Evolutionary conservation across 2,888 invertebrate species (phyloP).

Genomic region (Anorthoa munda): DNA sequence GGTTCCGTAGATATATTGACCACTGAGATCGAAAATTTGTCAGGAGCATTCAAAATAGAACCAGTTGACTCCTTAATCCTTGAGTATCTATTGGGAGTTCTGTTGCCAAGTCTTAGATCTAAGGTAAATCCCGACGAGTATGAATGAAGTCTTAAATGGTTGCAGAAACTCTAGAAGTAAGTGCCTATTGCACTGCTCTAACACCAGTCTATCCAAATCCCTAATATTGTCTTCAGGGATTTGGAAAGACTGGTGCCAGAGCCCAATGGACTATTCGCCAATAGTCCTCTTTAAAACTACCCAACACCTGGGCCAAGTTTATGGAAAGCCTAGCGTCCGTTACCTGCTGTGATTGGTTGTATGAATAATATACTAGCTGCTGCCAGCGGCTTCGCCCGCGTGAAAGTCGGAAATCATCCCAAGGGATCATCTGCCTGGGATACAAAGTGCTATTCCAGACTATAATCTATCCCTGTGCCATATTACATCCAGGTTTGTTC

Average conservation of each 20-base stretch:
- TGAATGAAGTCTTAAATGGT: neutral
- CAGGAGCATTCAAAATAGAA: neutral
- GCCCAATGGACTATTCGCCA: too few species aligned
- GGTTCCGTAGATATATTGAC: too few species aligned
- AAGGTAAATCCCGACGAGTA: neutral
- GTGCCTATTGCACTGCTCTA: neutral
- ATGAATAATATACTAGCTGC: neutral
- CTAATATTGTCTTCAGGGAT: too few species aligned
- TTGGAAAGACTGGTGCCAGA: too few species aligned
- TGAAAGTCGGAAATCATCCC: too few species aligned
- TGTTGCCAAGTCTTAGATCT: conserved; percentile 25
- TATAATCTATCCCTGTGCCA: too few species aligned
- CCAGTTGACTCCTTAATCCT: neutral
- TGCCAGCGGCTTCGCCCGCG: too few species aligned
- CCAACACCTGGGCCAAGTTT: neutral
- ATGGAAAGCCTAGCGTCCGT: neutral
- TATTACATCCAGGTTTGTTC: too few species aligned
- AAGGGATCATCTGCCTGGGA: too few species aligned
- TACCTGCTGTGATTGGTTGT: neutral
- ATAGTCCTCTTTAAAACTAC: too few species aligned
- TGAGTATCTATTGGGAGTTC: conserved; percentile 4
- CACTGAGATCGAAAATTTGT: neutral
- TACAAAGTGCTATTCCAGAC: too few species aligned
- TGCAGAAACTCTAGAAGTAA: neutral
- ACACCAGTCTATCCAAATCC: neutral